Evolutionary conservation across 2,113 vertebrate genomes (phyloP).

Genomic region (Hippolais icterina): DNA sequence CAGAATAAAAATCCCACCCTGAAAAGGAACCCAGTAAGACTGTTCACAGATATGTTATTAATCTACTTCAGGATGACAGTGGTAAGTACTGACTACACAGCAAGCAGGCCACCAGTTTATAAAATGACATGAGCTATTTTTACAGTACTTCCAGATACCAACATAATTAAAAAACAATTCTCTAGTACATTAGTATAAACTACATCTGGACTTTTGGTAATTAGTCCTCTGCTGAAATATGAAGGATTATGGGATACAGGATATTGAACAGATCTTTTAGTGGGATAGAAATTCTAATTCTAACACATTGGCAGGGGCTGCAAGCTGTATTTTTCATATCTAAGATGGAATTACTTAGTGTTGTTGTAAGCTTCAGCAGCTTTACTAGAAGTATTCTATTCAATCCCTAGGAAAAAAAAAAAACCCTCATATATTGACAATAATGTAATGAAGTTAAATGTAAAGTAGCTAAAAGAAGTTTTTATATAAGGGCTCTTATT

Average conservation of each 20-base stretch:
- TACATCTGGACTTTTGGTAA: not conserved
- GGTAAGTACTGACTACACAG: not conserved
- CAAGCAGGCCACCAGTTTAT: not conserved
- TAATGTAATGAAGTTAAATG: not conserved
- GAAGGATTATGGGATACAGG: not conserved
- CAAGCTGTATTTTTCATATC: not conserved
- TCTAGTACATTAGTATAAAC: not conserved
- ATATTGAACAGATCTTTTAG: not conserved
- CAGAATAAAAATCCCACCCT: not conserved
- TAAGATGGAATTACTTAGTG: not conserved
- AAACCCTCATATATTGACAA: not conserved
- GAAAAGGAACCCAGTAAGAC: not conserved
- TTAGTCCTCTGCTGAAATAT: not conserved
- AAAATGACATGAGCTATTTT: not conserved
- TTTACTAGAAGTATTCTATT: not conserved
- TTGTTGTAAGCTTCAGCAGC: not conserved
- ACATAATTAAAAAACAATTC: not conserved
- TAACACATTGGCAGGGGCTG: not conserved
- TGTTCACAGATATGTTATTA: not conserved
- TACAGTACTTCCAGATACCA: not conserved
- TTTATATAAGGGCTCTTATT: not conserved
- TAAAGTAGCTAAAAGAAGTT: not conserved
- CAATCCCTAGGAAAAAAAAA: not conserved
- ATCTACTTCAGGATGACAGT: not conserved
- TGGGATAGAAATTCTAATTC: not conserved